A percentile compares a stretch with the other conserved stretches of the same genome.
Evolutionary conservation across 2,113 vertebrate species (phyloP).

Genomic region (Emydura subglobosa): DNA sequence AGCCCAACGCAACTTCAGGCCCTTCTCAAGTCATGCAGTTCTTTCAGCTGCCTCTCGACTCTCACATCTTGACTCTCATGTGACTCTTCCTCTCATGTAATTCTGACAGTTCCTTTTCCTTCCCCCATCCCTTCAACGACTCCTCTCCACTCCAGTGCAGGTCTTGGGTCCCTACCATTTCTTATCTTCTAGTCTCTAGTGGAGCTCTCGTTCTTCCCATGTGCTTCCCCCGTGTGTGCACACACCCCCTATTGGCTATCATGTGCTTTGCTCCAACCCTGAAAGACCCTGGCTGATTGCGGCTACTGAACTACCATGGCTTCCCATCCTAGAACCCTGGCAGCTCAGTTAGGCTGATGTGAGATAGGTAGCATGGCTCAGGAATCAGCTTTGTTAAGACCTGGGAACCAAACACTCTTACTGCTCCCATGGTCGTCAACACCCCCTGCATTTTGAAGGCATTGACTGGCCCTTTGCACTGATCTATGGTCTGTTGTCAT

Average conservation of each 20-base stretch:
- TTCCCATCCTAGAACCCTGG: background rate
- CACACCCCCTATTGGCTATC: background rate
- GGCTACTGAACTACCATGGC: background rate
- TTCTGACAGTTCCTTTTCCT: background rate
- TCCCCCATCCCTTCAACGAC: background rate
- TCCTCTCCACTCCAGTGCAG: background rate
- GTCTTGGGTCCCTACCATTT: background rate
- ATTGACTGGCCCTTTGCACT: background rate
- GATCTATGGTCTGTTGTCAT: background rate
- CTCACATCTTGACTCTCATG: background rate
- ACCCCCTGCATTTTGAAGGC: background rate
- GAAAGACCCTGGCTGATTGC: background rate
- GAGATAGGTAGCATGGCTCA: background rate
- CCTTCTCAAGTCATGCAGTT: background rate
- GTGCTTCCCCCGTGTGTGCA: background rate
- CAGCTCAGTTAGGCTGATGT: background rate
- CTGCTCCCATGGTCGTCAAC: background rate
- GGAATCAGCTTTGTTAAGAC: background rate
- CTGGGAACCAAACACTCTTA: background rate
- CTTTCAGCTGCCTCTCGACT: background rate
- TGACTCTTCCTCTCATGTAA: background rate
- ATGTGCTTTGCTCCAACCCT: background rate
- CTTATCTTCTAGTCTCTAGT: background rate
- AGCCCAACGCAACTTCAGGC: background rate
- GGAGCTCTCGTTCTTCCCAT: background rate